Conservation (phyloP, 2,113 vertebrate genomes). For the Setophaga petechia region DNA sequence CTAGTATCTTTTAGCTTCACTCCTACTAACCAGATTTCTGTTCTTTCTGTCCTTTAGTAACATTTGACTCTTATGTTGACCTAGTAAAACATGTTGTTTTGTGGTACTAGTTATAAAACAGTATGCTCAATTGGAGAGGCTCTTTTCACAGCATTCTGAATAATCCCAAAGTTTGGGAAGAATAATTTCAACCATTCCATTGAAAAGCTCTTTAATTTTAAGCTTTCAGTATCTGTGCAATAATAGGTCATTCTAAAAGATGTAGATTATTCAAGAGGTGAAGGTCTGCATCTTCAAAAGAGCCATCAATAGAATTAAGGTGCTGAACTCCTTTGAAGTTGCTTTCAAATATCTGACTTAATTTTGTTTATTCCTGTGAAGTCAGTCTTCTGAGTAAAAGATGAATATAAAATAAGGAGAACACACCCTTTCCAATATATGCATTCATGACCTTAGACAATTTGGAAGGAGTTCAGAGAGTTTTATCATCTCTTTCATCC, state of each 20-base stretch:
- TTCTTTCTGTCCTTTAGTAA: not conserved
- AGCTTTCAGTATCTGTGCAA: not conserved
- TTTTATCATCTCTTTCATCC: constrained; percentile 28
- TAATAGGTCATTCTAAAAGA: not conserved
- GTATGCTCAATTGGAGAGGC: not conserved
- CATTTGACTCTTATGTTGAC: not conserved
- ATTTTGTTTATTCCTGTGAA: constrained; percentile 23
- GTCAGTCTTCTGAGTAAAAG: not conserved
- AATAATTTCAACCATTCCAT: not conserved
- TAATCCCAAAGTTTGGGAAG: not conserved
- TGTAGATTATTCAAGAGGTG: not conserved
- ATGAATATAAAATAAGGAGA: not conserved
- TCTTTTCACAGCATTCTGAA: not conserved
- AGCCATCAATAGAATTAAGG: not conserved
- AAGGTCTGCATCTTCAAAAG: constrained; percentile 31
- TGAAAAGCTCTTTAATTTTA: not conserved
- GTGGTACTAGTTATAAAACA: not conserved
- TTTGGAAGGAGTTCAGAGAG: not conserved
- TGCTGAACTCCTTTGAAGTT: constrained; percentile 24
- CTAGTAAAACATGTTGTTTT: not conserved
- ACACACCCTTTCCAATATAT: not conserved
- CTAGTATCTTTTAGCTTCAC: not conserved
- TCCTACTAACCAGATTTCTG: not conserved
- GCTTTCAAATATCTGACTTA: not conserved
- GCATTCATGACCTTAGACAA: not conserved